Conservation (phyloP, 37 sponge, comb jelly and placozoan species). For the Geodia barretti region DNA sequence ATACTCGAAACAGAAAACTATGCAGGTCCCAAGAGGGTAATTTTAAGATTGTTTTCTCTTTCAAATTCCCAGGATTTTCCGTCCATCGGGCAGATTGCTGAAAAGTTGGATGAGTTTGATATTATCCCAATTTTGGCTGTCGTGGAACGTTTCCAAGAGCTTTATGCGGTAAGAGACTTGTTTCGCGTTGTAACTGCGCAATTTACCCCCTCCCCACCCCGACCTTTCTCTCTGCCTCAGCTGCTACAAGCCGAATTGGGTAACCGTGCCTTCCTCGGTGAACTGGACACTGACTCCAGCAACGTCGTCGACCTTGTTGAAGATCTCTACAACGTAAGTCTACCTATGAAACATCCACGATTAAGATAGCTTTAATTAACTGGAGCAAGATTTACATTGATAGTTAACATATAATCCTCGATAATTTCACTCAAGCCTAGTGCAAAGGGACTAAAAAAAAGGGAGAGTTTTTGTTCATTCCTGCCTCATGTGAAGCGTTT, state of each 20-base stretch:
- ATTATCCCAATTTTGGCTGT: conserved; percentile 72
- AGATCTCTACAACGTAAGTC: conserved; percentile 33
- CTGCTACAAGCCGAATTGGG: not conserved
- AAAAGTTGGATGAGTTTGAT: conserved; percentile 22
- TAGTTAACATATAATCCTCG: not conserved
- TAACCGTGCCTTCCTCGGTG: conserved; percentile 12
- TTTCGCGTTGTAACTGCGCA: not conserved
- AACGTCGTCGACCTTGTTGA: conserved; percentile 54
- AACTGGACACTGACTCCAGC: conserved; percentile 39
- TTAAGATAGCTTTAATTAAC: not conserved
- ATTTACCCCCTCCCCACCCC: not conserved
- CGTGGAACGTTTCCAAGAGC: not conserved
- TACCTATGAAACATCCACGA: too few relatives aligned
- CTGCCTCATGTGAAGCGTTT: too few relatives aligned
- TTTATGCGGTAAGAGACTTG: not conserved
- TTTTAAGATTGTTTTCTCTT: too few relatives aligned
- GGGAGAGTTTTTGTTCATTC: too few relatives aligned
- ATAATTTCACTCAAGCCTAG: too few relatives aligned
- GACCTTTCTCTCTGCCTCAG: not conserved
- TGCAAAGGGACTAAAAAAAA: too few relatives aligned
- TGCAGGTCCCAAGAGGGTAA: too few relatives aligned
- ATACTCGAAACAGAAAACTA: too few relatives aligned
- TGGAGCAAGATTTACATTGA: not conserved
- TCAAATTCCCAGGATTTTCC: conserved; percentile 80
- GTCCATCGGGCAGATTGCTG: conserved; percentile 54